Evolutionary conservation across 2,797 vertebrate genomes (phyloP).

Genomic region (Mormyrus proboscirostris): DNA sequence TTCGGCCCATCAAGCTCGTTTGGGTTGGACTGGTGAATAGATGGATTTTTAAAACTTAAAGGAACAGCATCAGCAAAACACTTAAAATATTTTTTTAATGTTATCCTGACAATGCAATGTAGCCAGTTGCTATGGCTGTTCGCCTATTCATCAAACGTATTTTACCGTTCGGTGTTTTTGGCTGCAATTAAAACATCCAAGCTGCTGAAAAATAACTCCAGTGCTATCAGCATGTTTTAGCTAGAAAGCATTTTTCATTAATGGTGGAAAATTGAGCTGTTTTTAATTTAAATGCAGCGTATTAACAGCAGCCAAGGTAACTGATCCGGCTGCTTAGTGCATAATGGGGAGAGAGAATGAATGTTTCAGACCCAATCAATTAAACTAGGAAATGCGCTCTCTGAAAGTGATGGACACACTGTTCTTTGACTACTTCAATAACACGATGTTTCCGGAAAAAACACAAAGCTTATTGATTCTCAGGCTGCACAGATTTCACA

Average conservation of each 20-base stretch:
- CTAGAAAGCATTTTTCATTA: background rate
- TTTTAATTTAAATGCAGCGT: background rate
- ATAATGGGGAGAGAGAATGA: background rate
- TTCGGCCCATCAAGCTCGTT: no score
- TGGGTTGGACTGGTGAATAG: background rate
- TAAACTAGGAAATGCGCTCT: background rate
- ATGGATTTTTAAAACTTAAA: background rate
- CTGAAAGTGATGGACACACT: background rate
- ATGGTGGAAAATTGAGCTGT: background rate
- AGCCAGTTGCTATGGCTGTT: background rate
- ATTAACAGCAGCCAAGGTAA: background rate
- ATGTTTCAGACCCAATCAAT: background rate
- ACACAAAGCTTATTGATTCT: background rate
- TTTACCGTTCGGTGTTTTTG: background rate
- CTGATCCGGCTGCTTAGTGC: background rate
- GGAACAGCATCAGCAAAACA: background rate
- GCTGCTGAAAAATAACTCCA: background rate
- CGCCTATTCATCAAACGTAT: background rate
- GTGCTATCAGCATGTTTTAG: background rate
- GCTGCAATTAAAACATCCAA: background rate
- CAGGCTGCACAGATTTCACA: background rate
- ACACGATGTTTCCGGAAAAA: background rate
- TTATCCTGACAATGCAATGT: background rate
- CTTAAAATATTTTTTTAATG: background rate
- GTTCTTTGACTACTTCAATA: background rate